Base-by-base conservation (phyloP, 2,113 vertebrate species). In the Brachyhypopomus occidentalis region DNA sequence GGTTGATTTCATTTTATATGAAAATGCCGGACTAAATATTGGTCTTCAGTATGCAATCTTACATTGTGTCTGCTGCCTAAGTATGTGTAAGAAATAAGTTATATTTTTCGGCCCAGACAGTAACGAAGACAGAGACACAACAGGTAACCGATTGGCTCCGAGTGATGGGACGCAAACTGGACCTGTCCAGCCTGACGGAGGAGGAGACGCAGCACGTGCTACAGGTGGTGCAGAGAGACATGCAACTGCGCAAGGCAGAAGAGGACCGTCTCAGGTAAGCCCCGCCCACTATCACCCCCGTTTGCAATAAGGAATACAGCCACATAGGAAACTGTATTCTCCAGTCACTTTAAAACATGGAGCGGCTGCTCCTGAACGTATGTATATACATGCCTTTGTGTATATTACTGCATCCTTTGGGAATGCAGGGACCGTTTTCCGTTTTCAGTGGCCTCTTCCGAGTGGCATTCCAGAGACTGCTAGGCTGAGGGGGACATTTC, bases 171-270 rank as follows among this genome's bases (percentile, higher is more conserved):
- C 93, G 93, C 82, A 99, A 97, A 90, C 90, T 99, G 88, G 97
- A 99, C 88, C 93, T 99, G 88, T 96, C 97, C 0, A 95, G 94
- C 4, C 92, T 99, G 86, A 95, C 95, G 0, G 96, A 97, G 9
- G 90, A 93, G 36, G 98, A 99, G 90, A 96, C 96, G 0, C 94
- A 96, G 66, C 98, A 99, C 19, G 96, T 99, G 72, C 95, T 98
- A 74, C 95, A 96, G 88, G 98, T 99, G 89, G 96, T 99, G 82
- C 96, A 97, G 88, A 90, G 97, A 87, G 98, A 99, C 91, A 97
- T 98, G 94, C 95, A 86, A 82, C 94, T 99, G 4, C 95, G 98
- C 20, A 96, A 97, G 85, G 96, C 93, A 77, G 98, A 99, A 89
- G 95, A 98, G 79, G 94, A 96, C 71, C 94, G 98, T 14, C 92